Evolutionary conservation across 2,888 invertebrate species (phyloP), one percentile per base, ranked within the genome.

Genomic region (Zaprionus bogoriensis): DNA sequence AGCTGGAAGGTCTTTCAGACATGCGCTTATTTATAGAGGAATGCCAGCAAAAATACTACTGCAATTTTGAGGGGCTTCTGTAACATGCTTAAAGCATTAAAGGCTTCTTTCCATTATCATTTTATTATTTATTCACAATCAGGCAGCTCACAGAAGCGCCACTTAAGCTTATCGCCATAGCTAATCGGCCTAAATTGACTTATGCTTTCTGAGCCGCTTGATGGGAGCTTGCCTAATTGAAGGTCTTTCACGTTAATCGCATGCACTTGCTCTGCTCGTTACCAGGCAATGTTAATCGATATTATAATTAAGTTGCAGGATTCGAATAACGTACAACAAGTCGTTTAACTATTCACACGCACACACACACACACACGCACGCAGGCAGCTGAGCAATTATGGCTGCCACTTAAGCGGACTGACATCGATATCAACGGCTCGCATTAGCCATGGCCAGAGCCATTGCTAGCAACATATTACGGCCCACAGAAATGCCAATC

Each of bases 351-450:
- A 41, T 28, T 20, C 3, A 38, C 12, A 9, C 9, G 23, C 30
- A 30, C 17, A 25, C 6, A 14, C 22, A 44, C 27, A 25, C 60
- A 59, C 36, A 22, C 36, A 48, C 10, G 5, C n/a, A 17, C 10
- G 9, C 48, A 60, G 39, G 41, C n/a, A 44, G 41, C 51, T 17
- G 20, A 55, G 63, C 63, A 71, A 71, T 71, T 71, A 71, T 57
- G 53, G 51, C 52, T 55, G 67, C 48, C 71, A 67, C 71, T 71
- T 67, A 64, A 60, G 59, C 60, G 47, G 52, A 27, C 55, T 71
- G 67, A 71, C 67, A 50, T 46, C 48, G 71, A 59, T 60, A 71
- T 67, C 64, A 71, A 64, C 52, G 32, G 59, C 64, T 39, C 63
- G 55, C 63, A 67, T 67, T 67, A 50, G 63, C 41, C 17, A 52